Evolutionary conservation across 2,113 vertebrate species (phyloP), one percentile per base, ranked within the genome.

Genomic region (Hippocampus comes): DNA sequence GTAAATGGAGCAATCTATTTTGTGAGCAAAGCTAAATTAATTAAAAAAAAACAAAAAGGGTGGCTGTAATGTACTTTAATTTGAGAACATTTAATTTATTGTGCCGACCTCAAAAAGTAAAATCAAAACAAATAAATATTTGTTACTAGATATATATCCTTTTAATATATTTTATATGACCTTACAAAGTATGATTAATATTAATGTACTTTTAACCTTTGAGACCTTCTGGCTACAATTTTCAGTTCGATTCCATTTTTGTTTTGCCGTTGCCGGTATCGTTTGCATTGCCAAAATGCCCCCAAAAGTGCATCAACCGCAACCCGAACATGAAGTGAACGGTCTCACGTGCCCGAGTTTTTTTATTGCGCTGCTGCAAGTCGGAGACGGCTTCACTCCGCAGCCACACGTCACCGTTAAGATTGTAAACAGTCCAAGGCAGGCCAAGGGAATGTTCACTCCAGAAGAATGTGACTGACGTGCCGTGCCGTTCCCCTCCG

Each of bases 401-500:
- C 63, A 2, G 21, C 12, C 18, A 59, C 56, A 64, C 63, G 10
- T 73, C 23, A 64, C 61, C 63, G 27, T 64, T 57, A 30, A 67
- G 69, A 70, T 48, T 78, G 61, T 74, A 80, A 80, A 86, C 74
- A 78, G 65, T 64, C 67, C 69, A 63, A 63, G 42, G 61, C 63
- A 66, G 55, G 17, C 60, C 34, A 67, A 49, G 74, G 70, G 79
- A 81, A 81, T 86, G 84, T 77, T 87, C 79, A 67, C 84, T 76
- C 82, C 27, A 25, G 18, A 77, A 82, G 89, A 91, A 91, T 90
- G 86, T 79, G 67, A 83, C 74, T 63, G 43, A 27, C 63, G 73
- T 71, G 65, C 73, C 68, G 38, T 4, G 25, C 25, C 25, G 25
- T 82, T 57, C 72, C 73, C 64, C 75, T 70, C 82, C 78, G 83